Evolutionary conservation across 2,888 invertebrate species (phyloP), one percentile per base, ranked within the genome.

Genomic region (Torymus auratus): DNA sequence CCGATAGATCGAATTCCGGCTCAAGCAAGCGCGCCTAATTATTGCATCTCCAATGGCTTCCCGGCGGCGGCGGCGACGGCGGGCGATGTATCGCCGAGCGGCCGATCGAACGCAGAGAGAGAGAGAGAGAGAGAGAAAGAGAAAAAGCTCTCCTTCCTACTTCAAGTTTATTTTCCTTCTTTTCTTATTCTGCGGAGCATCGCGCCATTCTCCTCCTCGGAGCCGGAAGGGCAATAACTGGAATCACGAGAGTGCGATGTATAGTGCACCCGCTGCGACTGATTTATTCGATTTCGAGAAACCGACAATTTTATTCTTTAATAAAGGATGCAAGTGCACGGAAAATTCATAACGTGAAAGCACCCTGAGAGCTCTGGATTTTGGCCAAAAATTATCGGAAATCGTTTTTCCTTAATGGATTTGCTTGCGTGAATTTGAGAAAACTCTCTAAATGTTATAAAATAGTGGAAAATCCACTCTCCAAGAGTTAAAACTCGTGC

Each of bases 301-400:
- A 62, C 69, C 79, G 69, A 74, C 79, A 64, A 79, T 79, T 79
- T 74, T 61, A 74, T 79, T 64, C 79, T 79, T 74, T 70, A 79
- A 78, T 78, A 67, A 71, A 65, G 62, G 52, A 65, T 81, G 65
- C 72, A 76, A 61, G 23, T 55, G 13, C 12, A n/a, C 65, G 67
- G 69, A n/a, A 56, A 64, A 62, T 70, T 62, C 58, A 71, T 68
- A 17, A 20, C 61, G 52, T 52, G 67, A 12, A 17, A 17, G 41
- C 7, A 41, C 41, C 7, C 1, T 41, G 41, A 41, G 7, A 41
- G 28, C 7, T 10, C 41, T 5, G 41, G 41, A 41, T 7, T 41
- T 41, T 41, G 7, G 5, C 41, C 5, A 7, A 7, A 41, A 7
- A 41, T 7, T 4, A 1, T 10, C 41, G 41, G 41, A 7, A 41